Base-by-base conservation (phyloP, 1,140 invertebrate species). In the Pseudomyrmex cubaensis region DNA sequence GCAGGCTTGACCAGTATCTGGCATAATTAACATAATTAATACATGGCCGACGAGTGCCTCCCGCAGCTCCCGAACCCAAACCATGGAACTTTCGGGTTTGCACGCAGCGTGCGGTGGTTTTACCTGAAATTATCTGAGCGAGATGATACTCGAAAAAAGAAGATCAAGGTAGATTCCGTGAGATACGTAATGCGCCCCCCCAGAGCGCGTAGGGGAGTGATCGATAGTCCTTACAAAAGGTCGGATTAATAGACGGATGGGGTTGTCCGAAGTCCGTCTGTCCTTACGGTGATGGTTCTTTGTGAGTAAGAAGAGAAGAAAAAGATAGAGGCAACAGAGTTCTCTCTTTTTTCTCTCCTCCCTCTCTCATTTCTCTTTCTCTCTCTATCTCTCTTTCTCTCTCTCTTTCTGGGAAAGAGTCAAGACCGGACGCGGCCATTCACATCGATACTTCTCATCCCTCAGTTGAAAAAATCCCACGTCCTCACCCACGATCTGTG, bases 231-330 rank as follows among this genome's bases (percentile, higher is more conserved):
- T 54, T 80, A 87, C 84, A 84, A 88, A 90, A 89, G 87, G 83
- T 90, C 86, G 86, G 88, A 89, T 92, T 92, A 92, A 92, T 89
- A 88, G 90, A 91, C 87, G 82, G 85, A 90, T 90, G 83, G 86
- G 82, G 84, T 84, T 82, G 85, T 82, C 69, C 54, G 75, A 56
- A 54, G 57, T 57, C 48, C 52, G 50, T 61, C 61, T 69, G 52
- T 83, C 62, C 78, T 82, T 35, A 44, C 35, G 9, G 56, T 52
- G 77, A 83, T 85, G 57, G 62, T 63, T 75, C 50, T 22, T 70
- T 17, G 50, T 73, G 10, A 52, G 20, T 8, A 9, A 5, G 57
- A 12, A 13, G 10, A 20, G 61, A 20, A 17, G 44, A 22, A 56
- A 56, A 20, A 15, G 62, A 61, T 87, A 56, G 12, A 22, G 35